Evolutionary conservation across 1,140 invertebrate genomes (phyloP).

Genomic region (Drosophila sechellia): DNA sequence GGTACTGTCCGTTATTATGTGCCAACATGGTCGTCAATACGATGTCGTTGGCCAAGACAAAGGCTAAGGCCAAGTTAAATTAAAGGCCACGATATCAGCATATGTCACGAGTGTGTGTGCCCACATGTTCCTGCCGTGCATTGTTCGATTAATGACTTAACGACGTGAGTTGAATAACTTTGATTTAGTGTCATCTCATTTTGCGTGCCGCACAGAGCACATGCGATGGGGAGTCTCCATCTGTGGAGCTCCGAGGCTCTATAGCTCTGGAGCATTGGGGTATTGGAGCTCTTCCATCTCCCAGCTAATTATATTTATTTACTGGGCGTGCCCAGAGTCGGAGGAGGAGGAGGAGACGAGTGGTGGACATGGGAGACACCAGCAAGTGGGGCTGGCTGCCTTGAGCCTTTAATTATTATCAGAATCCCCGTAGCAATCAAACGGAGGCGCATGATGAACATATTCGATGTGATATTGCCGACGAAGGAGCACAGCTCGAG

Average conservation of each 20-base stretch:
- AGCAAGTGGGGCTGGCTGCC: conserved; percentile 22
- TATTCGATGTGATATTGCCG: conserved; percentile 47
- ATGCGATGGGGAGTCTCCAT: conserved; percentile 4
- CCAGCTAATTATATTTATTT: conserved; percentile 79
- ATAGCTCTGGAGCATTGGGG: not conserved
- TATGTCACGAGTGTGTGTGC: conserved; percentile 55
- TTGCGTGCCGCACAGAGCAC: conserved; percentile 53
- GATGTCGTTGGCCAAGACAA: conserved; percentile 43
- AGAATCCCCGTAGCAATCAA: conserved; percentile 55
- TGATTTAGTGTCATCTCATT: conserved; percentile 82
- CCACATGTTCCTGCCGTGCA: conserved; percentile 67
- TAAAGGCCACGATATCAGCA: conserved; percentile 69
- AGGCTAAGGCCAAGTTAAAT: conserved; percentile 27
- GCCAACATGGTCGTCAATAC: conserved; percentile 77
- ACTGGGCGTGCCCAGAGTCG: conserved; percentile 50
- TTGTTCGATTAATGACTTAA: conserved; percentile 83
- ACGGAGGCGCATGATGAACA: conserved; percentile 52
- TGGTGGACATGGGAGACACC: not conserved
- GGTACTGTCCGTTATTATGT: conserved; percentile 62
- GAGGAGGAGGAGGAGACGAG: not conserved
- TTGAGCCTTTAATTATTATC: conserved; percentile 73
- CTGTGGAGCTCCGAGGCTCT: not conserved
- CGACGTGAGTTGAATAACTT: conserved; percentile 82
- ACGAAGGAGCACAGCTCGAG: conserved; percentile 6
- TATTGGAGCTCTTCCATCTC: conserved; percentile 1